Evolutionary conservation across 2,113 vertebrate genomes (phyloP), one percentile per base, ranked within the genome.

Genomic region (Calyptommatus sinebrachiatus): DNA sequence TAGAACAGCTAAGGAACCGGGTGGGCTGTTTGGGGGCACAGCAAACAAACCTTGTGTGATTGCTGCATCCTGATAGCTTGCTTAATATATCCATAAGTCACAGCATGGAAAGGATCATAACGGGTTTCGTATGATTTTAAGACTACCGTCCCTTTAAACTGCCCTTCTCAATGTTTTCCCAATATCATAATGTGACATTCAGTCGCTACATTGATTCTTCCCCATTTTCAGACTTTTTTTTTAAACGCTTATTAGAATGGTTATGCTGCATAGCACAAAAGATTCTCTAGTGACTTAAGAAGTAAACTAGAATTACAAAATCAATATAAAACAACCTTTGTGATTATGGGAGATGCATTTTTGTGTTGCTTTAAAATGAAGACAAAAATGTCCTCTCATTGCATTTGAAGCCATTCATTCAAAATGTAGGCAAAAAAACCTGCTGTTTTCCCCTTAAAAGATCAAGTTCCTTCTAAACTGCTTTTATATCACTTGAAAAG

Each of bases 241-340:
- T 41, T 4, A 41, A 41, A 85, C 26, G 86, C 81, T 80, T 86
- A 84, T 81, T 79, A 80, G 63, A 81, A 87, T 88, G 57, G 22
- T 83, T 86, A 35, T 86, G 83, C 68, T 80, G 77, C 73, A 82
- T 87, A 84, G 29, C 83, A 85, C 28, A 84, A 63, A 74, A 86
- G 82, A 65, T 82, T 62, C 11, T 88, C 69, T 61, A 86, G 84
- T 48, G 3, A 0, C 71, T 81, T 67, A 84, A 82, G 81, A 5
- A 28, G 70, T 45, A 81, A 67, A 26, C 18, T 41, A 5, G 22
- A 80, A 11, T 85, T 82, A 45, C 80, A 80, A 84, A 85, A 87
- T 89, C 83, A 83, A 46, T 45, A 83, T 8, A 22, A 72, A 84
- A 53, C 63, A 77, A 69, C 57, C 69, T 2, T 84, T 60, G 78